Evolutionary conservation across 2,797 vertebrate species (phyloP).

Genomic region (Ispidina picta): DNA sequence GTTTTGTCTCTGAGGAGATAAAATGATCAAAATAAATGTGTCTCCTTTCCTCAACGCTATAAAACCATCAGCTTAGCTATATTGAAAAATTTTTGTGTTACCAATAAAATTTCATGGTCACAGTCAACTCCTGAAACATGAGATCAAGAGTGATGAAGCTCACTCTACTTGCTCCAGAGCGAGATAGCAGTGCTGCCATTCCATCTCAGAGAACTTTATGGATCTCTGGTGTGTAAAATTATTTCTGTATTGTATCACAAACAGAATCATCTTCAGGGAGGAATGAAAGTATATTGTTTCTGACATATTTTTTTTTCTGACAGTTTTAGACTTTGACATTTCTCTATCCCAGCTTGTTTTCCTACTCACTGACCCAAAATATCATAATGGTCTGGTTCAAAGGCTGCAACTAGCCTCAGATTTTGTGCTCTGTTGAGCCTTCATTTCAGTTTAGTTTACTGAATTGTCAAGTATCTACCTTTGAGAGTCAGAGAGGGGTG

Average conservation of each 20-base stretch:
- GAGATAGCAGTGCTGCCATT: neutral
- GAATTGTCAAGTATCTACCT: constrained; percentile 34
- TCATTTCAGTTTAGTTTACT: constrained; percentile 51
- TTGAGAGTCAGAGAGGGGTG: neutral
- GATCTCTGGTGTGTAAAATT: constrained; percentile 72
- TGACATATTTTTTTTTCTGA: constrained; percentile 34
- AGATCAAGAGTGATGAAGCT: neutral
- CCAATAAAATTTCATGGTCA: neutral
- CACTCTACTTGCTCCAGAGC: neutral
- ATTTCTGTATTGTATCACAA: constrained; percentile 30
- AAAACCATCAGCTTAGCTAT: neutral
- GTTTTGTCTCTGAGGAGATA: neutral
- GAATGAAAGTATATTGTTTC: constrained; percentile 52
- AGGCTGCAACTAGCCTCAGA: constrained; percentile 21
- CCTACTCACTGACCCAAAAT: constrained; percentile 58
- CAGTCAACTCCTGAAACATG: neutral
- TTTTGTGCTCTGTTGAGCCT: constrained; percentile 62
- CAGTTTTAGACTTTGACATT: constrained; percentile 58
- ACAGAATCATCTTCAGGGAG: constrained; percentile 51
- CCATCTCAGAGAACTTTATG: constrained; percentile 51
- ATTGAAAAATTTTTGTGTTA: neutral
- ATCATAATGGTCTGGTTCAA: constrained; percentile 48
- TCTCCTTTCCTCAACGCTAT: neutral
- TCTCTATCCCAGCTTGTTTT: constrained; percentile 48
- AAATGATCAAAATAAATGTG: neutral